phyloP scores from a whole-genome alignment of 2,113 vertebrate species.

The Procapra przewalskii region DNA sequence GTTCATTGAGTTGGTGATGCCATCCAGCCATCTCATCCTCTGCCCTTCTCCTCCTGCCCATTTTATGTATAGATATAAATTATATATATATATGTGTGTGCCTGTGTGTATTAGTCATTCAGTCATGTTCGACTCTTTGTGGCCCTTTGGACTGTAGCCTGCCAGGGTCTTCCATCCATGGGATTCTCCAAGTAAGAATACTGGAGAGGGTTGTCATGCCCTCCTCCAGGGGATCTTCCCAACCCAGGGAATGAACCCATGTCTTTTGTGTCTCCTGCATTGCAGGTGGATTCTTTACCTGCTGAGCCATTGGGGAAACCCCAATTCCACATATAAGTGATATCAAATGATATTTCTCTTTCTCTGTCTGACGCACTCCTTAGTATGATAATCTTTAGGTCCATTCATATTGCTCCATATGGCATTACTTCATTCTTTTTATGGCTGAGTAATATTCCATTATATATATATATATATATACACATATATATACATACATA shows the following conservation, averaged over 20 bases:
- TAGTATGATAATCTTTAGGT: not conserved
- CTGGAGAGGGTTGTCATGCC: not conserved
- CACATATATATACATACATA: not conserved
- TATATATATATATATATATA: not conserved
- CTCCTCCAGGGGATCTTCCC: not conserved
- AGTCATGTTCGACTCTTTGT: not conserved
- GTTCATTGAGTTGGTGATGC: too few species aligned
- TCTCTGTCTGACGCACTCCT: not conserved
- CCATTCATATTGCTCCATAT: not conserved
- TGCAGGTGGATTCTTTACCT: not conserved
- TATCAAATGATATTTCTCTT: not conserved
- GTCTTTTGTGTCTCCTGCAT: not conserved
- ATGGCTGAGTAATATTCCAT: not conserved
- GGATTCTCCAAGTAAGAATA: not conserved
- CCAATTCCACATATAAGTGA: not conserved
- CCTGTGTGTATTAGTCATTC: not conserved
- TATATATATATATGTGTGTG: not conserved
- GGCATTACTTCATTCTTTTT: not conserved
- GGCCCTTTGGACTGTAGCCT: not conserved
- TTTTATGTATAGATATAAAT: not conserved
- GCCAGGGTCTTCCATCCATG: not conserved
- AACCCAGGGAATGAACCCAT: rapidly evolving
- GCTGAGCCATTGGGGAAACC: not conserved
- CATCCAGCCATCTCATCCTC: too few species aligned
- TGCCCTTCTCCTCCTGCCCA: too few species aligned